Base-by-base conservation (phyloP, 2,888 invertebrate species). In the Hylaea fasciaria region DNA sequence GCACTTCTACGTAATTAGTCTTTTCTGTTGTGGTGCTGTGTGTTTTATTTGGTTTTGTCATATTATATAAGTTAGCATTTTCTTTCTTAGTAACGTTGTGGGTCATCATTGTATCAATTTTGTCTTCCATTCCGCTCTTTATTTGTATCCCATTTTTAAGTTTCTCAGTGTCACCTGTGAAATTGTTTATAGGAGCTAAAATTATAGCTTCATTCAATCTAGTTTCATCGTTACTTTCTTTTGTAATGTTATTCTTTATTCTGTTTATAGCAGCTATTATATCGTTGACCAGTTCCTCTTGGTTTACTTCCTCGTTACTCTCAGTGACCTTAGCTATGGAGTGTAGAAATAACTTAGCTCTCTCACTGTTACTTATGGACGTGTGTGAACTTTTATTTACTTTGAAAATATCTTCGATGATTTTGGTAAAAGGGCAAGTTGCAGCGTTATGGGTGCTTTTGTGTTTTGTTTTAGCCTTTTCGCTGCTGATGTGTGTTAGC, bases 341-440 rank as follows among this genome's bases (percentile, higher is more conserved):
- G 74, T 94, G 84, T 10, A 90, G 58, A 39, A 95, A 77, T 92
- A 93, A 63, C 86, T 91, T 72, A 84, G 95, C 85, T 93, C 94
- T 75, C 91, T 94, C 76, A 89, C 85, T 72, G 47, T 84, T 83
- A 72, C 82, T 81, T 7, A 68, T 69, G 10, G 75, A 76, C 47
- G 64, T 70, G 13, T 76, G 69, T 14, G 78, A 75, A 13, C 76
- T 83, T 72, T 77, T 86, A 50, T 81, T 81, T 12, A 81, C 79
- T 78, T 87, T 90, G 58, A 91, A 90, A 17, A 91, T 89, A 22
- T 91, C 91, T 81, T 91, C 90, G 22, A 91, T 85, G 10, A 91
- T 85, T 82, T 83, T 89, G 12, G 88, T 81, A 43, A 85, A 90
- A 0, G 91, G 89, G 66, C 91, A 92, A 39, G 82, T 85, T 0